Base-by-base conservation (phyloP, 2,797 vertebrate genomes). In the Botia kubotai region DNA sequence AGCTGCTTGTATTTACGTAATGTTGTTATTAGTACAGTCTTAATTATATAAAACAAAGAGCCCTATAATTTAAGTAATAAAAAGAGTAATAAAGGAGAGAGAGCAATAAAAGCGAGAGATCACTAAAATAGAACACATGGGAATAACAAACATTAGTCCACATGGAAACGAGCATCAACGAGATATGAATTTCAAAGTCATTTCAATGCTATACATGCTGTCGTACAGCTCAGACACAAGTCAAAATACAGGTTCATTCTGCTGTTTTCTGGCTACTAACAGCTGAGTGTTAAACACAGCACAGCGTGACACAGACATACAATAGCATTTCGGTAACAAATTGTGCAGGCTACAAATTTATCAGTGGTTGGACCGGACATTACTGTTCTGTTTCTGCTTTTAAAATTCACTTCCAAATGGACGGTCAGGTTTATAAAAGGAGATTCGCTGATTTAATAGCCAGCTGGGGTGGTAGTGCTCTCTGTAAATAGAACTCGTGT, bases 321-420 rank as follows among this genome's bases (percentile, higher is more conserved):
- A 39, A 66, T 4, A 39, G 8, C 33, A 65, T 72, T 65, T 23
- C 14, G 23, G 57, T 65, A 39, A 79, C 29, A 55, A 72, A 72
- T 63, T 63, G 57, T 79, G 16, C 46, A 50, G 58, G 16, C 57
- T 53, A 39, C 68, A 53, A 53, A 79, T 79, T 72, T 72, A 79
- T 55, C 58, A 79, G 69, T 2, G 3, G 58, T 72, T 72, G 33
- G 19, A 63, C 68, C 10, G 6, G 46, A 63, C 50, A 55, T 72
- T 39, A 43, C 48, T 19, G 26, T 19, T 79, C 33, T 55, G 69
- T 72, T 72, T 43, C 58, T 43, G 50, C 26, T 52, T 72, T 66
- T 72, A 60, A 79, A 72, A 72, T 66, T 55, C 69, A n/a, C 16
- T 26, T 55, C 33, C 48, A 72, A 79, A 66, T 66, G 69, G 60